Conservation (phyloP, 2,888 invertebrate genomes). For the Lasioglossum vierecki region DNA sequence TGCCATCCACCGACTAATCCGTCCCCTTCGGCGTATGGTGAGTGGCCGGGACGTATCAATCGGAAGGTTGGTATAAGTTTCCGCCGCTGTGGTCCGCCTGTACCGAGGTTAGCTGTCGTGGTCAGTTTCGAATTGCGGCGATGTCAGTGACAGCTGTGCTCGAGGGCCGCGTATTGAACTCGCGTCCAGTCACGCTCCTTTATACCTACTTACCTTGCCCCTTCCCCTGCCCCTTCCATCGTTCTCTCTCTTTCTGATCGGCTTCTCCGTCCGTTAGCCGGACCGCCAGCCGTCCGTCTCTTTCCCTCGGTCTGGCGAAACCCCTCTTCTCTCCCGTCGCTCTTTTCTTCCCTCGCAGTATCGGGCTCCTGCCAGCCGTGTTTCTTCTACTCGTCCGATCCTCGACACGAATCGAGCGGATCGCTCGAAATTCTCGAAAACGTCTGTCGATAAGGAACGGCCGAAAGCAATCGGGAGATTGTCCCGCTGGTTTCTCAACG, state of each 20-base stretch:
- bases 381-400: constrained; percentile 20
- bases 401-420: constrained; percentile 12
- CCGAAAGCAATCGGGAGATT: constrained; percentile 10
- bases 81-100: constrained; percentile 81
- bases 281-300: constrained; percentile 13
- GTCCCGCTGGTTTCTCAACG: constrained; percentile 14
- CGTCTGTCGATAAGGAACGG: constrained; percentile 2
- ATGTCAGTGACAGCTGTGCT: constrained; percentile 83
- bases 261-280: background rate
- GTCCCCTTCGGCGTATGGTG: constrained; percentile 82
- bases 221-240: constrained; percentile 34
- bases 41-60: constrained; percentile 83
- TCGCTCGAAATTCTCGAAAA: constrained; percentile 42
- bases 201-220: constrained; percentile 81
- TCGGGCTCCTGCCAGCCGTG: constrained; percentile 33
- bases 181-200: constrained; percentile 83
- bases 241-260: constrained; percentile 22
- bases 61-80: constrained; percentile 83
- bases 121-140: constrained; percentile 84
- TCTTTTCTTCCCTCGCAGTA: constrained; percentile 31
- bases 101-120: constrained; percentile 81
- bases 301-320: background rate
- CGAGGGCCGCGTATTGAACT: constrained; percentile 83
- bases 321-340: constrained; percentile 39
- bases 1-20: constrained; percentile 76